Base-by-base conservation (phyloP, 2,888 invertebrate species). In the Gastracanthus pulcherrimus region DNA sequence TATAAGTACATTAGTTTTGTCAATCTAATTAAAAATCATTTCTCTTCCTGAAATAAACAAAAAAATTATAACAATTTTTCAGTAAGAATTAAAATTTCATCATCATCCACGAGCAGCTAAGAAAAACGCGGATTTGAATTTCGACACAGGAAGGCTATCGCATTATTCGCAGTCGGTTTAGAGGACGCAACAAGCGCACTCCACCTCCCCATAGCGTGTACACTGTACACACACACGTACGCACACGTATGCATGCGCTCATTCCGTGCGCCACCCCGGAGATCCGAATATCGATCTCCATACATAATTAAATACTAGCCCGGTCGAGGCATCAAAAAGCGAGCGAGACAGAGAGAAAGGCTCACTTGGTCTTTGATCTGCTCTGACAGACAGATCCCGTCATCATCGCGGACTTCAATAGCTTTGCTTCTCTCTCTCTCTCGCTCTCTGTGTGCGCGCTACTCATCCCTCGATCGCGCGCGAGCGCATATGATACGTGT, bases 291-390 rank as follows among this genome's bases (percentile, higher is more conserved):
- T 91, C 90, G 91, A 91, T 91, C 89, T 89, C 69, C 89, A 88
- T 91, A 88, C 91, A 91, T 91, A 91, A 91, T 91, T 91, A 91
- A 91, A 91, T 91, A 91, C 88, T 89, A 88, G 88, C 87, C 86
- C 86, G 88, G 88, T 6, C 19, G 29, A 36, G 23, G 89, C 89
- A 90, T 89, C 89, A 91, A 91, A 91, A 91, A 91, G 90, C 67
- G 31, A 29, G 60, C 13, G 55, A n/a, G n/a, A n/a, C n/a, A n/a
- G n/a, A n/a, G n/a, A n/a, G 3, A 38, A 62, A 66, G 19, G 11
- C 36, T 58, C 41, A 23, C 70, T 89, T 87, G 87, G 90, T 78
- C 83, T 83, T 83, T 83, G 81, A 83, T 83, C 83, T 72, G 60
- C 55, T 26, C 60, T 90, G 90, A 91, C 90, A 89, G 91, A 90